Conservation (phyloP, 2,113 vertebrate genomes). For the Dicentrarchus labrax region DNA sequence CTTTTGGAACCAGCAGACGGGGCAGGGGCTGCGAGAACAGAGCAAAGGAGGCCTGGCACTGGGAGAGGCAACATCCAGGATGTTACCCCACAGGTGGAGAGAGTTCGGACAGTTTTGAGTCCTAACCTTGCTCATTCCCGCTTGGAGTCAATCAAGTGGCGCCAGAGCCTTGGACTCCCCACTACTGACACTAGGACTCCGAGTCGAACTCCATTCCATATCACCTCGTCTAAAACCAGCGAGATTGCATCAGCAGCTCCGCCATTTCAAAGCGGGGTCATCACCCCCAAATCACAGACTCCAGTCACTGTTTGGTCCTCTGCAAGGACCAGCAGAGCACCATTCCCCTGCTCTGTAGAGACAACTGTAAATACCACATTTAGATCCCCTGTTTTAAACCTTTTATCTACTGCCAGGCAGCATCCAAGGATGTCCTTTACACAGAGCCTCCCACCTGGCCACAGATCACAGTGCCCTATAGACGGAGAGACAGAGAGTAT, state of each 20-base stretch:
- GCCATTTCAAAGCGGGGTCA: constrained; percentile 35
- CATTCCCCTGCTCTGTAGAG: constrained; percentile 53
- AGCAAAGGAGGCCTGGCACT: constrained; percentile 28
- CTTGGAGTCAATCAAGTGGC: constrained; percentile 74
- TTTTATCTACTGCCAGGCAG: constrained; percentile 57
- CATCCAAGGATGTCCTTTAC: constrained; percentile 60
- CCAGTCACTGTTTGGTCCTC: constrained; percentile 60
- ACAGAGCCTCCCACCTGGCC: constrained; percentile 17
- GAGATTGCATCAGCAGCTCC: constrained; percentile 20
- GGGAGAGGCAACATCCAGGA: constrained; percentile 5
- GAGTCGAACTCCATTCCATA: constrained; percentile 67
- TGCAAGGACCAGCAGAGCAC: constrained; percentile 46
- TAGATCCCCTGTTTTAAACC: constrained; percentile 52
- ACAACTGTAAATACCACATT: constrained; percentile 24
- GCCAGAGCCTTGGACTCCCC: constrained; percentile 75
- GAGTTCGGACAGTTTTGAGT: constrained; percentile 14
- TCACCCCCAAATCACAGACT: constrained; percentile 58
- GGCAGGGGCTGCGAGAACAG: constrained; percentile 47
- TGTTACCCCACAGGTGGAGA: constrained; percentile 2
- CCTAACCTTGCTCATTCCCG: constrained; percentile 45
- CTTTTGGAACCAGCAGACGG: constrained; percentile 71
- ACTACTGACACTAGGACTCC: constrained; percentile 48
- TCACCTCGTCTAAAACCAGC: constrained; percentile 64
- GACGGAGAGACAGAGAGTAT: constrained; percentile 66
- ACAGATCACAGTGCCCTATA: constrained; percentile 43